Evolutionary conservation across 1,140 invertebrate species (phyloP).

Genomic region (Drosophila repletoides): DNA sequence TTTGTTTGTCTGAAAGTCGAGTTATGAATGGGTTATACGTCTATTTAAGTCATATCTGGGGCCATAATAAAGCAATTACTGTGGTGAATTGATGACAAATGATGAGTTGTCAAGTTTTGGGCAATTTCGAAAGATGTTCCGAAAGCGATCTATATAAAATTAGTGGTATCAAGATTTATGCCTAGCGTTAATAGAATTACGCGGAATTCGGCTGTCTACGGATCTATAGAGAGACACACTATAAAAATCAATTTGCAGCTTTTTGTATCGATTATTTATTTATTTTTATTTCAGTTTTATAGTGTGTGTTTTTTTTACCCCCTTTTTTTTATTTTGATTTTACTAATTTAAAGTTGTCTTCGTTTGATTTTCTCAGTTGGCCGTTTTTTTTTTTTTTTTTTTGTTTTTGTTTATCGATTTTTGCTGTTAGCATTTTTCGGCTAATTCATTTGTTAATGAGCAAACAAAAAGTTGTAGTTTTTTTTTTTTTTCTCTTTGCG

Average conservation of each 20-base stretch:
- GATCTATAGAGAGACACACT: neutral
- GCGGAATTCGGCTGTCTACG: no score
- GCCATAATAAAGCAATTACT: neutral
- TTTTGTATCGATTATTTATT: slow-evolving; percentile 17
- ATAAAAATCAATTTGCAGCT: slow-evolving; percentile 38
- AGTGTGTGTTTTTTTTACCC: slow-evolving; percentile 5
- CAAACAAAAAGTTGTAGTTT: slow-evolving; percentile 41
- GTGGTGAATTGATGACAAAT: slow-evolving; percentile 1
- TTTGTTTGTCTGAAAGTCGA: neutral
- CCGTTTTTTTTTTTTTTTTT: slow-evolving; percentile 3
- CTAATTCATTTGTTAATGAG: slow-evolving; percentile 74
- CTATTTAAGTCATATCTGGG: neutral
- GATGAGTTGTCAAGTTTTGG: neutral
- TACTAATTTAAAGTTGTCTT: slow-evolving; percentile 21
- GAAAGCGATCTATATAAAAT: neutral
- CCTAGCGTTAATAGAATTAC: slow-evolving; percentile 4
- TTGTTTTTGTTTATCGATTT: slow-evolving; percentile 24
- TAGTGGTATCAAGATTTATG: neutral
- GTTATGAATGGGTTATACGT: slow-evolving; percentile 18
- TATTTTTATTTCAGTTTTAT: neutral
- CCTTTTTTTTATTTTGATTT: slow-evolving; percentile 14
- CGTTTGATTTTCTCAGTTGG: slow-evolving; percentile 14
- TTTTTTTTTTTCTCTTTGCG: neutral
- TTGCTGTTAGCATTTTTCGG: slow-evolving; percentile 43
- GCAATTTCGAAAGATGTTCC: slow-evolving; percentile 19